Conservation (phyloP, 92 coral and sea anemone genomes). For the Zoanthus gigantus region DNA sequence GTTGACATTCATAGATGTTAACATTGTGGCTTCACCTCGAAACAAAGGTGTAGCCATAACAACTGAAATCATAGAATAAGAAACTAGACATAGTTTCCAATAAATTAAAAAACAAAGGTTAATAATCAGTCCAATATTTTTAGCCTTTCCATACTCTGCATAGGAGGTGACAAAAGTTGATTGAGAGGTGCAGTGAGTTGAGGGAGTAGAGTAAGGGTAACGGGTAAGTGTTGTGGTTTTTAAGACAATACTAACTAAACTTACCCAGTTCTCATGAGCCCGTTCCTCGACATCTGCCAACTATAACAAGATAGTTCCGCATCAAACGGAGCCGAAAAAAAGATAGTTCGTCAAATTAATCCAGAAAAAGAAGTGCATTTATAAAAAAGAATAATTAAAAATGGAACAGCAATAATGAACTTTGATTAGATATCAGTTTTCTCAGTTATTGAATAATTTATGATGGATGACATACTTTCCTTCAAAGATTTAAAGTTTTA, state of each 20-base stretch:
- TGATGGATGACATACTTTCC: background rate
- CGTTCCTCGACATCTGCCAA: conserved; percentile 32
- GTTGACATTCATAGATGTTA: no score
- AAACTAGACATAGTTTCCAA: no score
- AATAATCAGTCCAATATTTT: no score
- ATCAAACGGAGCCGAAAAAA: conserved; percentile 2
- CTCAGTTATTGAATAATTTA: background rate
- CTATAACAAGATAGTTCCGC: conserved; percentile 26
- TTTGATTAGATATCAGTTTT: background rate
- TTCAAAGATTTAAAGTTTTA: background rate
- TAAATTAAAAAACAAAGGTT: no score
- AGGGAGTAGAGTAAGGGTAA: background rate
- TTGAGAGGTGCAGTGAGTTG: background rate
- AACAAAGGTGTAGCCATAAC: no score
- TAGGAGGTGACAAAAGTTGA: no score
- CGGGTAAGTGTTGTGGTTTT: background rate
- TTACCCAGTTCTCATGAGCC: conserved; percentile 46
- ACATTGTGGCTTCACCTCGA: no score
- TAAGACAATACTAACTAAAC: background rate
- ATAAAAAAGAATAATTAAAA: background rate
- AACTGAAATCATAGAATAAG: no score
- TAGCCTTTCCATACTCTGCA: no score
- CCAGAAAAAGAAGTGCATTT: background rate
- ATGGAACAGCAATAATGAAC: background rate
- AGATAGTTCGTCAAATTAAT: background rate